phyloP scores from a whole-genome alignment of 2,797 vertebrate genomes.

The Amphiprion clarkii region DNA sequence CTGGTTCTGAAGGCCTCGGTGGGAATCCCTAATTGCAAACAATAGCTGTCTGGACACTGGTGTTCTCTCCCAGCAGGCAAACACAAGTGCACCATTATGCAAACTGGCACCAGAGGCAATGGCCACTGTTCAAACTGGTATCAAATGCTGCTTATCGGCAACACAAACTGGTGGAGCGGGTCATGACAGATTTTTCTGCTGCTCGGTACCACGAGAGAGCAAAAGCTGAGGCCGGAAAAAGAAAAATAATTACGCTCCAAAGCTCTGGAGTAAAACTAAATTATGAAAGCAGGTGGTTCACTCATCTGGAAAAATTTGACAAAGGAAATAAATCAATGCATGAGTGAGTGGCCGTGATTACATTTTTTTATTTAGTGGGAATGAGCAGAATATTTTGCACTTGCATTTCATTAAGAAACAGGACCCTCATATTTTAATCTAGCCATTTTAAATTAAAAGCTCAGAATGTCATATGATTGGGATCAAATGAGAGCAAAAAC shows the following conservation, averaged over 20 bases:
- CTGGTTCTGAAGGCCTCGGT: constrained; percentile 19
- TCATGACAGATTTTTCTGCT: constrained; percentile 13
- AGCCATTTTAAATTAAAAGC: neutral
- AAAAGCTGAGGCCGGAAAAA: neutral
- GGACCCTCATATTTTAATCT: neutral
- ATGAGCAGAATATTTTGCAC: neutral
- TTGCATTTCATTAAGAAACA: neutral
- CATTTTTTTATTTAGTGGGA: constrained; percentile 5
- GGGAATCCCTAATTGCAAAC: constrained; percentile 66
- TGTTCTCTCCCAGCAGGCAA: constrained; percentile 63
- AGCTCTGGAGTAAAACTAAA: constrained; percentile 29
- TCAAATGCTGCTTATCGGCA: constrained; percentile 15
- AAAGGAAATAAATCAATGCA: constrained; percentile 25
- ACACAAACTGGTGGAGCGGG: constrained; percentile 32
- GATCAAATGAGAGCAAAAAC: too few relatives aligned
- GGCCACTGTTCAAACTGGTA: constrained; percentile 12
- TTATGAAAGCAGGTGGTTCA: constrained; percentile 29
- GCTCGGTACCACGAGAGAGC: neutral
- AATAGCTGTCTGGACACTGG: constrained; percentile 59
- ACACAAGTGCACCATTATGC: constrained; percentile 61
- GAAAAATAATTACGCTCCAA: constrained; percentile 27
- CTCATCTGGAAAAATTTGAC: constrained; percentile 20
- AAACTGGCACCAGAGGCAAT: constrained; percentile 11
- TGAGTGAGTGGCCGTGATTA: neutral
- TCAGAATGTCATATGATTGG: neutral